These are phyloP conservation scores for Protonibea diacanthus DNA, from an alignment of 2,797 vertebrate species.

Conservation along the genomic window DNA sequence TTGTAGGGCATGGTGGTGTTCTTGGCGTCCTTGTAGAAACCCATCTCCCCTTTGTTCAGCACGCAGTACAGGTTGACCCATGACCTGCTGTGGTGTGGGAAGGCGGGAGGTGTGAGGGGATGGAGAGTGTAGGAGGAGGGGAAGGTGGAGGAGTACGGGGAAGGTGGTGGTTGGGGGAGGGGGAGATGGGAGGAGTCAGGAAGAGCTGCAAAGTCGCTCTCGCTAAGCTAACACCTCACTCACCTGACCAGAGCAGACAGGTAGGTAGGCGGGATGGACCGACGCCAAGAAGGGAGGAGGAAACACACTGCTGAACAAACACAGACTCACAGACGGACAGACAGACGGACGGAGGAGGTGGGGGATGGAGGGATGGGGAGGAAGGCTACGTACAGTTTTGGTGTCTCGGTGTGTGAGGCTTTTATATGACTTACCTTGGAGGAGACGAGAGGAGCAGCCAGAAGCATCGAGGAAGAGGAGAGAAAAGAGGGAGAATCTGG, in stretches of 20 bases:
- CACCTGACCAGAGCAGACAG: constrained; percentile 83
- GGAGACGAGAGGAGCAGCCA: constrained; percentile 78
- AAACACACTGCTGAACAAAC: constrained; percentile 83
- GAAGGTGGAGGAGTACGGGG: constrained; percentile 37
- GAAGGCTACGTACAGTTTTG: constrained; percentile 51
- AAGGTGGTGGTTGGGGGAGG: constrained; percentile 39
- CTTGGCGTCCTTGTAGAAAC: constrained; percentile 96
- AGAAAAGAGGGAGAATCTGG: constrained; percentile 69
- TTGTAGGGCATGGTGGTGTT: constrained; percentile 87
- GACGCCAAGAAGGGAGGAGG: constrained; percentile 78
- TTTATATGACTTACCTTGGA: constrained; percentile 86
- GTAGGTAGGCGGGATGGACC: constrained; percentile 75
- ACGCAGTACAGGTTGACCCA: constrained; percentile 98
- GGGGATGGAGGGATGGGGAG: constrained; percentile 58
- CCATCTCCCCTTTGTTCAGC: constrained; percentile 93
- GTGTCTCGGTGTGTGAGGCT: constrained; percentile 31
- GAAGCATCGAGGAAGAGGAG: constrained; percentile 58
- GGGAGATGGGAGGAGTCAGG: constrained; percentile 71
- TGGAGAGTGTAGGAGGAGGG: constrained; percentile 40
- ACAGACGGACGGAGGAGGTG: constrained; percentile 55
- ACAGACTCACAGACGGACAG: constrained; percentile 68
- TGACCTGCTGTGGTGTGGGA: constrained; percentile 89
- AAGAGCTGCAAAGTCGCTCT: constrained; percentile 67
- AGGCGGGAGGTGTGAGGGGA: constrained; percentile 42
- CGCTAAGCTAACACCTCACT: constrained; percentile 83